Evolutionary conservation across 2,797 vertebrate genomes (phyloP), one percentile per base, ranked within the genome.

Genomic region (Mus caroli): DNA sequence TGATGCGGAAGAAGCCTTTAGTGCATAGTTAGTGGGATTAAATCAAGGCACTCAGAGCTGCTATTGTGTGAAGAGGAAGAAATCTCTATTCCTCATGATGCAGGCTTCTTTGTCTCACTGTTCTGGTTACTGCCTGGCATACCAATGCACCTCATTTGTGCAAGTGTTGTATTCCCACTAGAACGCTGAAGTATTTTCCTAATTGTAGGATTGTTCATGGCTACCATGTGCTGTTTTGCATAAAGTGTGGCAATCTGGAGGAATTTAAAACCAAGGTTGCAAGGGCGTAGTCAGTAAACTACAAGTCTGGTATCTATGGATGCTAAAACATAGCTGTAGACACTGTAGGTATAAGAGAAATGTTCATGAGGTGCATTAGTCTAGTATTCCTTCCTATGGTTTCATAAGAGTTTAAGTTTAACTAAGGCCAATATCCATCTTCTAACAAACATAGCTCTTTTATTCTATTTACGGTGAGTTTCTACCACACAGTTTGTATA

Each of bases 141-240:
- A 75, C 10, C 40, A 69, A 31, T 54, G 67, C 31, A 8, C 8
- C 9, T 92, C 77, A 50, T 80, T 88, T 92, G 94, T 50, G 54
- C 67, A 91, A 73, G 75, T 10, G 46, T 13, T 0, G 22, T 43
- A 64, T 90, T 94, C 62, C 88, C 84, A 26, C 67, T 86, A 82
- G 88, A 90, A 37, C 56, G 12, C 40, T 64, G 71, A 92, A 93
- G 78, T 73, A 56, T 75, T 96, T 88, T 93, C 64, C 43, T 96
- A 91, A 91, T 92, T 96, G 85, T 52, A 71, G 37, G 52, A 58
- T 52, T 73, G 67, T 46, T 86, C 3, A 0, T 94, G 84, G 67
- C 67, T 67, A 73, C 71, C 77, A 60, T 1, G 7, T 88, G 15
- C 34, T 37, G 46, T 88, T 96, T 71, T 37, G 8, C n/a, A 50